Evolutionary conservation across 2,113 vertebrate genomes (phyloP), one percentile per base, ranked within the genome.

Genomic region (Seriola aureovittata): DNA sequence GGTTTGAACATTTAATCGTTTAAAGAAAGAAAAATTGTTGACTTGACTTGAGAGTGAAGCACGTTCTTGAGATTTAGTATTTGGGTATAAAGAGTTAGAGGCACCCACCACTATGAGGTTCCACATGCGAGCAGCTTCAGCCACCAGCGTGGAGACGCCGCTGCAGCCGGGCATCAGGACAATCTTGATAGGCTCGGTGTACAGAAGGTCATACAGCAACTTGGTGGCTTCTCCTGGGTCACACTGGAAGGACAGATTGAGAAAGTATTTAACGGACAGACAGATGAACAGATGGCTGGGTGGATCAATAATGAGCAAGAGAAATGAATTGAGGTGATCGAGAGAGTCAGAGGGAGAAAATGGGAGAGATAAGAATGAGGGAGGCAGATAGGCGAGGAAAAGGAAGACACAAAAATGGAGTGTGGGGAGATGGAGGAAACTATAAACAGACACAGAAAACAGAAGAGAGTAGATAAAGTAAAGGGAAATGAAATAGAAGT

Each of bases 171-270:
- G 97, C 97, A 99, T 96, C 73, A 99, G 96, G 60, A 98, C 97
- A 54, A 99, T 98, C 96, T 99, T 99, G 93, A 98, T 97, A 71
- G 97, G 97, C 90, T 98, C 97, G 0, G 97, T 98, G 95, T 99
- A 99, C 50, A 99, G 96, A 13, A 98, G 95, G 93, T 99, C 97
- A 0, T 99, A 99, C 71, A 99, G 95, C 85, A 97, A 94, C 91
- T 98, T 98, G 73, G 97, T 99, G 80, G 97, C 96, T 87, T 97
- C 96, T 12, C 97, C 97, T 0, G 97, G 97, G 88, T 98, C 97
- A 64, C 97, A 98, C 97, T 98, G 94, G 1, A 59, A 71, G 72
- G 71, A 80, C 62, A 80, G 63, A 84, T 32, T 19, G 54, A 74
- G 68, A 81, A 19, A 55, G 55, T 1, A 60, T 63, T 85, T 57